Conservation (phyloP, 2,888 invertebrate species). For the Daptonema setosum region DNA sequence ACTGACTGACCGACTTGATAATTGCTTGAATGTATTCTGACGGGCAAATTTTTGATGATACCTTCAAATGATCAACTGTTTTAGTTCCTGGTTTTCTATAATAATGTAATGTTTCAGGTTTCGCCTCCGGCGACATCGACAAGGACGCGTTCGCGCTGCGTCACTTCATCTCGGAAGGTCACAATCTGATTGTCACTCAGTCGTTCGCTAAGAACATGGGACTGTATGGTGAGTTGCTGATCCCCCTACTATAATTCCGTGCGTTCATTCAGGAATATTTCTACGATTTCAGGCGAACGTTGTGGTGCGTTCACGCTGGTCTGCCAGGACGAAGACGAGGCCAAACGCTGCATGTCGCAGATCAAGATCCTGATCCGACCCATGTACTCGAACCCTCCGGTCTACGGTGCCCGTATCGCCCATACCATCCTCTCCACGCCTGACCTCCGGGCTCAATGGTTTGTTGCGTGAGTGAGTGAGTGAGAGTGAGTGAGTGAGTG, state of each 20-base stretch:
- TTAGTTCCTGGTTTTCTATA: too few relatives aligned
- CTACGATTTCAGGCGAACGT: slow-evolving; percentile 64
- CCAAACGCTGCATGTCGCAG: slow-evolving; percentile 65
- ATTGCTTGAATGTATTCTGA: too few relatives aligned
- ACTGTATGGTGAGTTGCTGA: slow-evolving; percentile 41
- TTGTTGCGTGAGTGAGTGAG: slow-evolving; percentile 15
- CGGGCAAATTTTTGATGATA: too few relatives aligned
- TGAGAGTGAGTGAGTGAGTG: not conserved
- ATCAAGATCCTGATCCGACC: slow-evolving; percentile 81
- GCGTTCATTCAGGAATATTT: too few relatives aligned
- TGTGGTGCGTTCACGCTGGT: slow-evolving; percentile 69
- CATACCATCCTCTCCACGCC: slow-evolving; percentile 54
- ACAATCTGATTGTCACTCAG: slow-evolving; percentile 62
- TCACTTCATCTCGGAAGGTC: slow-evolving; percentile 64
- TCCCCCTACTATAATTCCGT: too few relatives aligned
- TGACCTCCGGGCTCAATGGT: slow-evolving; percentile 45
- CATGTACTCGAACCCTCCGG: slow-evolving; percentile 89
- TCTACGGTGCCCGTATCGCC: slow-evolving; percentile 74
- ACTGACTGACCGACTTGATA: too few relatives aligned
- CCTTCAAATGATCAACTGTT: too few relatives aligned
- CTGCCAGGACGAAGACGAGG: slow-evolving; percentile 51
- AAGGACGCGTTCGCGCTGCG: slow-evolving; percentile 71
- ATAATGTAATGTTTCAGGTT: too few relatives aligned
- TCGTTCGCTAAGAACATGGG: slow-evolving; percentile 97
- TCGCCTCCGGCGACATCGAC: slow-evolving; percentile 61